Evolutionary conservation across 2,113 vertebrate species (phyloP), one percentile per base, ranked within the genome.

Genomic region (Strigops habroptila): DNA sequence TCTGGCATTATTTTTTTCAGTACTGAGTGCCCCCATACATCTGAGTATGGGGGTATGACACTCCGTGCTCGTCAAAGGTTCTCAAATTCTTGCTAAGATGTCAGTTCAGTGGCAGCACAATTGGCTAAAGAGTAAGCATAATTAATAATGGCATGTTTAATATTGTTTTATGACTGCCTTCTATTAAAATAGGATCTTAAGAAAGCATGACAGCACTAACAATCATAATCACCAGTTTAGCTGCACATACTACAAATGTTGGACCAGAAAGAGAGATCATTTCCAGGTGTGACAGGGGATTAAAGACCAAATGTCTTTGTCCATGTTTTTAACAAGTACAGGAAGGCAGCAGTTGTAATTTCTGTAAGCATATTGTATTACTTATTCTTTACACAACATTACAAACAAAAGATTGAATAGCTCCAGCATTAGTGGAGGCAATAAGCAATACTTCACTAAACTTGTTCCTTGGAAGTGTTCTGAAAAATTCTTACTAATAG

Each of bases 201-300:
- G 78, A 95, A 83, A 94, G 70, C 41, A 10, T 85, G 76, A 82
- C 93, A 96, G 90, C 64, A 69, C 67, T 94, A 94, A 69, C 92
- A 93, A 84, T 91, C 21, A 2, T 85, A 95, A 95, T 96, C 91
- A 93, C 60, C 80, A 77, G 76, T 78, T 95, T 91, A 88, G 73
- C 69, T 92, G 88, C 79, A 90, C 62, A 19, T 57, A 43, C 33
- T 86, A 44, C 69, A 95, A 90, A 93, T 85, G 46, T 69, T 74
- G 52, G 74, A 77, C 68, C 78, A 74, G 60, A 95, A 78, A 62
- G 62, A 82, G 55, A 95, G 93, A 96, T 94, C 87, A 41, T 67
- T 97, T 97, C 95, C 97, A 97, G 94, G 95, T 96, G 94, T 17
- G 19, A 92, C 19, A 68, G 25, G 30, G 57, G 73, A 90, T 93